These are phyloP conservation scores for Furcifer pardalis DNA, from an alignment of 2,797 vertebrate genomes.

Conservation along the genomic window DNA sequence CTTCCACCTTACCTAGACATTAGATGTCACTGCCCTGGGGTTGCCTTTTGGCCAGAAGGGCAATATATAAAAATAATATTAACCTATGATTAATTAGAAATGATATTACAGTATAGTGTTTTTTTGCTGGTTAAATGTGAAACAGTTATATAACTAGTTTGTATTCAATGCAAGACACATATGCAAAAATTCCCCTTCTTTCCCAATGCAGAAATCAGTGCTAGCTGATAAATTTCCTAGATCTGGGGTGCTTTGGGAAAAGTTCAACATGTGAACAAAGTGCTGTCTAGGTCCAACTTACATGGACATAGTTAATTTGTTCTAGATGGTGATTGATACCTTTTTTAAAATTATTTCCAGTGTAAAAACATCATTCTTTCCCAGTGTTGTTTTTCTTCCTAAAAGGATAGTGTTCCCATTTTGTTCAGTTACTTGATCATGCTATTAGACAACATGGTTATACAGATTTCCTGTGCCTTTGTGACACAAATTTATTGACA, in stretches of 20 bases:
- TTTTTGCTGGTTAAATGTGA: not conserved
- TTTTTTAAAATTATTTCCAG: not conserved
- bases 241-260: not conserved
- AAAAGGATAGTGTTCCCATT: not conserved
- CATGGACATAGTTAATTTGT: not conserved
- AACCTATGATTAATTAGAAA: not conserved
- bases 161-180: not conserved
- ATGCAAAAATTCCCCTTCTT: not conserved
- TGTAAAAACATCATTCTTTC: not conserved
- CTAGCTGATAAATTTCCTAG: not conserved
- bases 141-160: not conserved
- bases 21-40: too few species aligned
- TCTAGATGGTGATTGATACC: not conserved
- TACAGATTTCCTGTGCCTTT: too few species aligned
- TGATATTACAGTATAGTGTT: not conserved
- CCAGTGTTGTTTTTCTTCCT: not conserved
- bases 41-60: too few species aligned
- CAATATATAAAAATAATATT: too few species aligned
- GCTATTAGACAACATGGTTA: too few species aligned
- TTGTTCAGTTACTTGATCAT: not conserved
- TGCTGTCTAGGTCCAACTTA: not conserved
- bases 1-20: too few species aligned
- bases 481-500: too few species aligned
- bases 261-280: too few species aligned
- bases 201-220: too few species aligned